phyloP scores from a whole-genome alignment of 2,888 invertebrate species.

The Eupithecia vulgata region DNA sequence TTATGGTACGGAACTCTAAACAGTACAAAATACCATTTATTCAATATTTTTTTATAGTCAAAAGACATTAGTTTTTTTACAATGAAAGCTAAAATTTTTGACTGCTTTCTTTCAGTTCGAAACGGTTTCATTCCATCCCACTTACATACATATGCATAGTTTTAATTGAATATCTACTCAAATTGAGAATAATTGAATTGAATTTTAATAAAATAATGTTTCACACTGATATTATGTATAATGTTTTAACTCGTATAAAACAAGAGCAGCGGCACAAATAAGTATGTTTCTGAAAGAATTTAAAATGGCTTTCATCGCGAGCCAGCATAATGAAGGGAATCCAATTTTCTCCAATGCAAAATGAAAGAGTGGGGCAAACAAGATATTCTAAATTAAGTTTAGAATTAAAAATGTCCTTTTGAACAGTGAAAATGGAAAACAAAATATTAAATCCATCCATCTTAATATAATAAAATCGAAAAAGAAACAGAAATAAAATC shows the following conservation, averaged over 20 bases:
- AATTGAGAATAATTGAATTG: not conserved
- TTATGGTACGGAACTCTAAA: too few species aligned
- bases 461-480: too few species aligned
- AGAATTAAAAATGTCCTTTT: constrained; percentile 19
- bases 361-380: constrained; percentile 31
- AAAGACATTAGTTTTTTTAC: too few species aligned
- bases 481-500: too few species aligned
- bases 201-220: not conserved
- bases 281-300: constrained; percentile 18
- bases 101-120: too few species aligned
- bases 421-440: not conserved
- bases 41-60: too few species aligned
- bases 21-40: too few species aligned
- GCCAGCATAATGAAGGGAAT: constrained; percentile 29
- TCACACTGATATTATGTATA: too few species aligned
- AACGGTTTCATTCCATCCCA: too few species aligned
- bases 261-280: not conserved
- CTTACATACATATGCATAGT: too few species aligned
- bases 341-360: constrained; percentile 33
- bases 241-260: not conserved
- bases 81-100: too few species aligned
- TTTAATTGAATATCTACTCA: not conserved
- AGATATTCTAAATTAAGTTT: constrained; percentile 19
- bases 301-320: constrained; percentile 25
- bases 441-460: too few species aligned